Conservation (phyloP, 2,797 vertebrate species). For the Somateria mollissima region DNA sequence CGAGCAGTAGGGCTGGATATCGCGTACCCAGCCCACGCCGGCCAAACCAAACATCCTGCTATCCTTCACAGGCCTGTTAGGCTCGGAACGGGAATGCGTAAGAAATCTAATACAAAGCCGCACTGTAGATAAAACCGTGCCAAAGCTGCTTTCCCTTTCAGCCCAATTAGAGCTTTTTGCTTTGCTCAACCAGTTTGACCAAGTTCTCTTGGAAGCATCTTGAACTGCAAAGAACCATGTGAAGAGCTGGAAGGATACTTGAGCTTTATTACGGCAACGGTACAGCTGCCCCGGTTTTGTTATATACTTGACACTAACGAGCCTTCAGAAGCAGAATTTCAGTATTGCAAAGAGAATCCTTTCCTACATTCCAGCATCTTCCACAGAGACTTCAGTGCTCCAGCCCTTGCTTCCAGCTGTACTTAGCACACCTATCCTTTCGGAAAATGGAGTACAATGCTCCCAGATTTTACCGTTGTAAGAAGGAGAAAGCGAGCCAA, state of each 20-base stretch:
- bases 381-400: not conserved
- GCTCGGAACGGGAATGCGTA: accelerated
- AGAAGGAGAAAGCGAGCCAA: not conserved
- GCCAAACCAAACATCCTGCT: not conserved
- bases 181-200: not conserved
- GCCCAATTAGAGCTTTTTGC: not conserved
- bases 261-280: not conserved
- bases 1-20: accelerated
- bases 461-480: not conserved
- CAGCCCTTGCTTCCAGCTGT: not conserved
- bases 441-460: accelerated
- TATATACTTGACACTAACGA: accelerated
- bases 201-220: not conserved
- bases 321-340: not conserved
- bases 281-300: not conserved
- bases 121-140: accelerated
- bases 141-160: not conserved
- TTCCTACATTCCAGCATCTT: not conserved
- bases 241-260: not conserved
- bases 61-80: no score
- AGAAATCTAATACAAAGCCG: accelerated
- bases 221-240: not conserved
- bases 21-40: accelerated
- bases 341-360: not conserved
- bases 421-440: not conserved